phyloP scores from a whole-genome alignment of 2,797 vertebrate genomes.

The Capromys pilorides region DNA sequence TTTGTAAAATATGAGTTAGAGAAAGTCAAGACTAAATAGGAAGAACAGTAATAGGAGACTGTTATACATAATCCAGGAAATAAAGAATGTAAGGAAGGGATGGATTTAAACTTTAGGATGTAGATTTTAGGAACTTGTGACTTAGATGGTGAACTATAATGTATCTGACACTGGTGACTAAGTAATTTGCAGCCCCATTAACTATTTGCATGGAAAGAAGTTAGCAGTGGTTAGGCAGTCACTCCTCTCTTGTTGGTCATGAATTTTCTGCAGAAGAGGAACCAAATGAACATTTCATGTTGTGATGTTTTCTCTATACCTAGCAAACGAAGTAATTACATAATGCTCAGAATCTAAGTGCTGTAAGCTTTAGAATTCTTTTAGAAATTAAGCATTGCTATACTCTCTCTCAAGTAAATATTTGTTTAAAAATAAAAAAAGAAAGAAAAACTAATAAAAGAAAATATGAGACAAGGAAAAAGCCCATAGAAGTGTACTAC shows the following conservation, averaged over 20 bases:
- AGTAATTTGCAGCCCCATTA: background rate
- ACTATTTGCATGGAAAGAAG: constrained; percentile 28
- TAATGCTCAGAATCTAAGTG: too few species aligned
- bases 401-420: too few species aligned
- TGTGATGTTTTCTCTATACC: constrained; percentile 37
- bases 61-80: background rate
- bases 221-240: background rate
- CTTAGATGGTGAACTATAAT: background rate
- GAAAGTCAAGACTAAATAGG: constrained; percentile 1
- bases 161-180: background rate
- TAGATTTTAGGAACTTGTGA: constrained; percentile 32
- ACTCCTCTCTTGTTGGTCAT: background rate
- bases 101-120: constrained; percentile 17
- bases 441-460: too few species aligned
- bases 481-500: too few species aligned
- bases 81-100: background rate
- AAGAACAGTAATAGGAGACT: constrained; percentile 9
- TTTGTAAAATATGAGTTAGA: constrained; percentile 5
- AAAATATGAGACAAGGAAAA: too few species aligned
- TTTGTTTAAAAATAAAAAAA: too few species aligned
- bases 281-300: background rate
- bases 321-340: background rate
- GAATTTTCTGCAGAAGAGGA: constrained; percentile 47
- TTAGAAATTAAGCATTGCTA: too few species aligned
- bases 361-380: too few species aligned